Evolutionary conservation across 1,140 invertebrate species (phyloP).

Genomic region (Nixonia krombeini): DNA sequence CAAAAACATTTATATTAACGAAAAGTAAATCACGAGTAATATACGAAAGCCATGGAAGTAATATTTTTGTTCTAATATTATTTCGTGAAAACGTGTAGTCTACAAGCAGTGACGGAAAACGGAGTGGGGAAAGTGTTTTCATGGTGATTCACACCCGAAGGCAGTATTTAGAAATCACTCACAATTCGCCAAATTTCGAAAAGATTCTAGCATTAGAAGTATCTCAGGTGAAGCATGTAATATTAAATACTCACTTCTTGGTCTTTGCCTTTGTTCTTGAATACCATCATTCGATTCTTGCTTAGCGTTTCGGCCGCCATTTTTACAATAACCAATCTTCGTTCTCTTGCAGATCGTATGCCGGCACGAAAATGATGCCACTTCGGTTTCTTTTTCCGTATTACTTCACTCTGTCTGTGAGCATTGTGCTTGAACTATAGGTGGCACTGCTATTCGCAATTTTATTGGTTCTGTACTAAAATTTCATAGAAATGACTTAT

Average conservation of each 20-base stretch:
- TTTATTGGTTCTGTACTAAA: too few species aligned
- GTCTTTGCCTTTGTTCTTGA: constrained; percentile 98
- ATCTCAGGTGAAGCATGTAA: too few species aligned
- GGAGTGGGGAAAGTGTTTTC: constrained; percentile 15
- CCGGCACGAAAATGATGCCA: constrained; percentile 34
- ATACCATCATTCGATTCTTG: constrained; percentile 90
- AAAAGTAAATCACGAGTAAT: background rate
- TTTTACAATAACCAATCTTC: constrained; percentile 74
- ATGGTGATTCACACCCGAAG: constrained; percentile 11
- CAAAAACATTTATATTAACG: background rate
- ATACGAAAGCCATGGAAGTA: background rate
- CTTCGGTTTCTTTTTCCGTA: constrained; percentile 1
- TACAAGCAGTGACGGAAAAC: constrained; percentile 1
- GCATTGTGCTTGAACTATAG: too few species aligned
- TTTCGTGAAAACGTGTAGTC: background rate
- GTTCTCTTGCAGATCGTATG: constrained; percentile 35
- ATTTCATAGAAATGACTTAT: too few species aligned
- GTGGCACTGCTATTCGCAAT: too few species aligned
- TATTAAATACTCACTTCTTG: constrained; percentile 85
- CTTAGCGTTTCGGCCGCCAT: constrained; percentile 83
- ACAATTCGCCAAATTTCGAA: background rate
- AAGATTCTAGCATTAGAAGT: too few species aligned
- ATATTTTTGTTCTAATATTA: background rate
- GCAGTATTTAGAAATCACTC: background rate
- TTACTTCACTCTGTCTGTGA: constrained; percentile 25